Base-by-base conservation (phyloP, 2,113 vertebrate genomes). In the Bubo blakistoni region DNA sequence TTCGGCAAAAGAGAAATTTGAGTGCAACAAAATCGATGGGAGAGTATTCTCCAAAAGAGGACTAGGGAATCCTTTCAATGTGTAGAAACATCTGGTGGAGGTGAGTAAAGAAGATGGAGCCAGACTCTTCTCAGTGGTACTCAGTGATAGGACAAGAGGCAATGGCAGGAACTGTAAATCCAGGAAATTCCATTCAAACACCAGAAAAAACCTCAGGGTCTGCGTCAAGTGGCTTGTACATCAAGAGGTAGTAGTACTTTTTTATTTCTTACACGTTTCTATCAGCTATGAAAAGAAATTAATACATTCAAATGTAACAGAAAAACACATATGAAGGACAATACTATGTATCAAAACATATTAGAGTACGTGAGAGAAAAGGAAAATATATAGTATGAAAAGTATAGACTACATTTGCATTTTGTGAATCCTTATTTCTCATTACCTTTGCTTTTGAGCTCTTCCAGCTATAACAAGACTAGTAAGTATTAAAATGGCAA, bases 131-230 rank as follows among this genome's bases (percentile, higher is more conserved):
- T n/a, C 40, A 42, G 57, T 20, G 36, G 42, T 57, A 11, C 25
- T 26, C 42, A 38, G 44, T 59, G 27, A 59, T 19, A 79, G 57
- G 5, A 42, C 4, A 72, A 63, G 21, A 51, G 9, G 10, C 21
- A 88, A 70, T 5, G 13, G 2, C 16, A 52, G 4, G 5, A 65
- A 61, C 3, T 57, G 32, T 29, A 73, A 25, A 27, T 46, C 32
- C 2, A 25, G n/a, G 12, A 90, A 86, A 83, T 72, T 38, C 8
- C 18, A 18, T 57, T 80, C 47, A 44, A 89, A 66, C n/a, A 52
- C 1, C 21, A 57, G 27, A n/a, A 59, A 40, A 58, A 30, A 3
- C 0, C 0, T 5, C 10, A 46, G 7, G 3, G 1, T 63, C 12
- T 79, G 7, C 65, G 17, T 73, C 42, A 62, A 62, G 6, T 26